phyloP scores from a whole-genome alignment of 2,888 invertebrate genomes.

The Chrysolina oricalcia region DNA sequence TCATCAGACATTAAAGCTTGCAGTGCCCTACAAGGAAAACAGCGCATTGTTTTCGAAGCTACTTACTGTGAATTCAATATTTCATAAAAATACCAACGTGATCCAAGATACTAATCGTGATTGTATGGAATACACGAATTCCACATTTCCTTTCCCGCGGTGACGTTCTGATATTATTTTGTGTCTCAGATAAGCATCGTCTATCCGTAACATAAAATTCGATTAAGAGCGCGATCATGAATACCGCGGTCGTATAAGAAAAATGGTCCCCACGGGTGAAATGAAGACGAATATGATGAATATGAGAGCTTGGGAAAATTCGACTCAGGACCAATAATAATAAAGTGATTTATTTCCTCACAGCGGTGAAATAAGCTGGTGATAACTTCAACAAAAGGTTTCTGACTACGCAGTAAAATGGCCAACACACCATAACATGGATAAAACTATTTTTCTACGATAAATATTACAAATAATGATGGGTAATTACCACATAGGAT shows the following conservation, averaged over 20 bases:
- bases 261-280: neutral
- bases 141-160: constrained; percentile 61
- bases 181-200: constrained; percentile 54
- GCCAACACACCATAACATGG: no score
- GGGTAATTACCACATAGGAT: no score
- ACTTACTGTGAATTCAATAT: constrained; percentile 58
- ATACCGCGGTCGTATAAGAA: neutral
- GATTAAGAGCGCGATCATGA: constrained; percentile 3
- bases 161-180: constrained; percentile 60
- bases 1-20: neutral
- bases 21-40: constrained; percentile 8
- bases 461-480: no score
- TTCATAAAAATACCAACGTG: constrained; percentile 61
- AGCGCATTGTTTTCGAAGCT: constrained; percentile 17
- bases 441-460: no score
- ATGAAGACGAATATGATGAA: neutral
- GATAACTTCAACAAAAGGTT: neutral
- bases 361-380: neutral
- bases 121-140: constrained; percentile 62
- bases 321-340: neutral
- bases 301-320: neutral
- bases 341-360: no score
- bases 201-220: constrained; percentile 20
- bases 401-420: no score
- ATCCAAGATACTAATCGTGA: constrained; percentile 62